These are phyloP conservation scores for Scaptomyza pallida DNA, from an alignment of 1,140 invertebrate species.

Conservation along the genomic window DNA sequence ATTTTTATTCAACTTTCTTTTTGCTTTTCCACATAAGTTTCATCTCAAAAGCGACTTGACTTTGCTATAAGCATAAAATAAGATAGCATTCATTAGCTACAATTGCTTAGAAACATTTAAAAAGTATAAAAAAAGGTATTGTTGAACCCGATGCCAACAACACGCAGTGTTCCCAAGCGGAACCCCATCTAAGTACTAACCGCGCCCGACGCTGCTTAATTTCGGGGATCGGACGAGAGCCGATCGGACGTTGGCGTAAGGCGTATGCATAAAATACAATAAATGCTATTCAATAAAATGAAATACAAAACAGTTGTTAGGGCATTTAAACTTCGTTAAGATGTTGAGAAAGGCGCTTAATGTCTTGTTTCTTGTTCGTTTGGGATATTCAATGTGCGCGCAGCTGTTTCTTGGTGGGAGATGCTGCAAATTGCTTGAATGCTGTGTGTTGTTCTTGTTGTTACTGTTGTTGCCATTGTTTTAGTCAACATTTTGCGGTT, in stretches of 20 bases:
- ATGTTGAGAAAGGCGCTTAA: background rate
- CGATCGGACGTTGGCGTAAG: constrained; percentile 75
- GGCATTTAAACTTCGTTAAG: constrained; percentile 11
- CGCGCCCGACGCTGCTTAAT: constrained; percentile 85
- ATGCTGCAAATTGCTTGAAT: constrained; percentile 68
- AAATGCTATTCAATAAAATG: too few species aligned
- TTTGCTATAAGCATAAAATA: too few species aligned
- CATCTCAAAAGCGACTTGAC: too few species aligned
- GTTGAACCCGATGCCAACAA: constrained; percentile 67
- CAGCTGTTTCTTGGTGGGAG: constrained; percentile 71
- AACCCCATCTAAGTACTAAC: constrained; percentile 86
- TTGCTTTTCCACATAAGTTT: too few species aligned
- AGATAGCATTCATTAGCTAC: too few species aligned
- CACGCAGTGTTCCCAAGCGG: constrained; percentile 85
- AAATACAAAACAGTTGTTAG: too few species aligned
- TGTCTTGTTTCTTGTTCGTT: constrained; percentile 10
- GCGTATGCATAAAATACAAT: too few species aligned
- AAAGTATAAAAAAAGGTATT: background rate
- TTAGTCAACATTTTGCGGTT: constrained; percentile 63
- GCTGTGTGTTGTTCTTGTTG: constrained; percentile 49
- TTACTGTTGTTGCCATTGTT: constrained; percentile 28
- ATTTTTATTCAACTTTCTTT: too few species aligned
- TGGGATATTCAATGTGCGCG: constrained; percentile 31
- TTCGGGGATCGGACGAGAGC: constrained; percentile 86
- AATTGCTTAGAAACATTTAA: too few species aligned